Evolutionary conservation across 1,140 invertebrate species (phyloP).

Genomic region (Caerostris extrusa): DNA sequence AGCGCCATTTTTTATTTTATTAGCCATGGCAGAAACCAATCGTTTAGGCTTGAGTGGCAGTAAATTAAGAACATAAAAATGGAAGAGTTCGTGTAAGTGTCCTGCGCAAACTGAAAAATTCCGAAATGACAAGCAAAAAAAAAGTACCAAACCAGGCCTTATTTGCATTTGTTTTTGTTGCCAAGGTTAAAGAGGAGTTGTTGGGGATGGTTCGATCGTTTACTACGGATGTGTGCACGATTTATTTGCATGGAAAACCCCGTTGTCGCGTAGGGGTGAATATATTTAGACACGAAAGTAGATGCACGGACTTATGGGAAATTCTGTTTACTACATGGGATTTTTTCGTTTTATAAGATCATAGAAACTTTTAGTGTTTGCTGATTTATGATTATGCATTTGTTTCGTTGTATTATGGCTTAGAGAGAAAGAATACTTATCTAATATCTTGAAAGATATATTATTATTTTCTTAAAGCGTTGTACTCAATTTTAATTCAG

Average conservation of each 20-base stretch:
- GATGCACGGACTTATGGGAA: not conserved
- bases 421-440: too few species aligned
- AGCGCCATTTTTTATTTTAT: conserved; percentile 24
- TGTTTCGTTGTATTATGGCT: too few species aligned
- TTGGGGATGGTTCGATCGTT: not conserved
- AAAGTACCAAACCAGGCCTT: not conserved
- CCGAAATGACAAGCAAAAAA: not conserved
- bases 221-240: conserved; percentile 35
- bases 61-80: conserved; percentile 66
- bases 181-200: conserved; percentile 13
- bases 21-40: conserved; percentile 54
- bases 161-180: conserved; percentile 53
- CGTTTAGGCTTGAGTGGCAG: conserved; percentile 56
- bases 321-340: not conserved
- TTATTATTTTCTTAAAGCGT: too few species aligned
- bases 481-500: too few species aligned
- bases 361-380: conserved; percentile 10
- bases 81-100: not conserved
- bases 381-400: not conserved
- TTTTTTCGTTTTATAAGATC: not conserved
- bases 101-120: conserved; percentile 7
- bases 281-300: not conserved
- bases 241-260: not conserved
- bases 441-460: too few species aligned
- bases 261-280: not conserved